These are phyloP conservation scores for Philaenus spumarius DNA, from an alignment of 1,140 invertebrate genomes.

Conservation along the genomic window DNA sequence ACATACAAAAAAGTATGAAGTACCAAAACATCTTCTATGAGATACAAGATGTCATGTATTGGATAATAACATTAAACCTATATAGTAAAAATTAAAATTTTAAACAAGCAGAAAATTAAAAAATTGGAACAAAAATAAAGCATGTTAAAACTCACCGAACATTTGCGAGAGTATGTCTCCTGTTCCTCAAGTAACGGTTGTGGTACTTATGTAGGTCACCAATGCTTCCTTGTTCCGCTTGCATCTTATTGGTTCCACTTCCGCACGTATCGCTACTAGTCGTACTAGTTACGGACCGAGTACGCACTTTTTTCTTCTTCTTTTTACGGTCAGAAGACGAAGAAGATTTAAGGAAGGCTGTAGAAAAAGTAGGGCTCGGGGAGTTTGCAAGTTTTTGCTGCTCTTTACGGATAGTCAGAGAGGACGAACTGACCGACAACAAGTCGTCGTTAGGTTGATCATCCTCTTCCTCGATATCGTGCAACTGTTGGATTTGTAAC, in stretches of 20 bases:
- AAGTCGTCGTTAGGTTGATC: conserved; percentile 29
- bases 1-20: too few species aligned
- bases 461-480: conserved; percentile 49
- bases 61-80: too few species aligned
- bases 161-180: conserved; percentile 77
- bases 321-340: conserved; percentile 12
- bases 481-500: conserved; percentile 29
- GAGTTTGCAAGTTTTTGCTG: conserved; percentile 10
- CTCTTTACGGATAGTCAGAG: conserved; percentile 19
- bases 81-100: too few species aligned
- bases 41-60: too few species aligned
- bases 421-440: conserved; percentile 19
- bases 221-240: conserved; percentile 81
- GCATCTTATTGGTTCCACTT: conserved; percentile 57
- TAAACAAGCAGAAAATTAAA: too few species aligned
- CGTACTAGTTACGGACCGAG: conserved; percentile 39
- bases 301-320: conserved; percentile 39
- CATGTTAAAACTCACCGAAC: conserved; percentile 61
- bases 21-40: too few species aligned
- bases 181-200: conserved; percentile 69
- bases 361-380: conserved; percentile 8
- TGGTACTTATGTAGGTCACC: conserved; percentile 80
- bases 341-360: conserved; percentile 6
- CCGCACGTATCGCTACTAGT: conserved; percentile 37
- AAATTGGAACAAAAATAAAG: too few species aligned